Evolutionary conservation across 2,888 invertebrate genomes (phyloP), one percentile per base, ranked within the genome.

Genomic region (Ryuthela nishihirai): DNA sequence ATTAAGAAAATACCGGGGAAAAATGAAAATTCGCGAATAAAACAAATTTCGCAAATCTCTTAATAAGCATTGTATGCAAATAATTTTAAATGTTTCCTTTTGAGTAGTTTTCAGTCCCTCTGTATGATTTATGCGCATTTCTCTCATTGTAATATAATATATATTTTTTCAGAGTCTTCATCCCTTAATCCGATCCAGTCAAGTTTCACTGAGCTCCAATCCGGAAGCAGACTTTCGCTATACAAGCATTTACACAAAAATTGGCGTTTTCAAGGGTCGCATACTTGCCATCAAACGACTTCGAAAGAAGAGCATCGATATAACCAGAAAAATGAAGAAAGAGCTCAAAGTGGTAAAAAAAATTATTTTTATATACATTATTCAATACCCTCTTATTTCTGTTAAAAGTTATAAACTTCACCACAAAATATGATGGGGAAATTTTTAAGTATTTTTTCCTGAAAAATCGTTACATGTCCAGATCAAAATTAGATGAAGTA

Each of bases 131-230:
- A 32, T n/a, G 3, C 12, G 34, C 15, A 15, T 3, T n/a, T 32
- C 34, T n/a, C 15, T 38, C 18, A 38, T 3, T 9, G 2, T 38
- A 3, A 15, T 38, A 17, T 38, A n/a, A n/a, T 4, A 17, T 38
- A 5, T 35, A 4, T 17, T 32, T 17, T 32, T 36, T 1, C 10
- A 56, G 56, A 46, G 24, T 46, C 36, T 78, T 35, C 82, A 83
- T 72, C 83, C 61, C 0, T 69, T 82, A 49, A 71, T 77, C 25
- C 80, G 89, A 40, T 88, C 88, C 60, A 92, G 91, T 73, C 91
- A 92, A 76, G 87, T 90, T 44, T 93, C 92, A 1, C 79, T 93
- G 61, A 89, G 87, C 70, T 93, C 92, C n/a, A 91, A 91, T 75
- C 88, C 88, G 0, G 91, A 92, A 73, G 82, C 88, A 4, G 93